Percentiles rank a stretch among this genome's conserved stretches.
phyloP scores from a whole-genome alignment of 2,888 invertebrate species.

The Entomobrya multifasciata region DNA sequence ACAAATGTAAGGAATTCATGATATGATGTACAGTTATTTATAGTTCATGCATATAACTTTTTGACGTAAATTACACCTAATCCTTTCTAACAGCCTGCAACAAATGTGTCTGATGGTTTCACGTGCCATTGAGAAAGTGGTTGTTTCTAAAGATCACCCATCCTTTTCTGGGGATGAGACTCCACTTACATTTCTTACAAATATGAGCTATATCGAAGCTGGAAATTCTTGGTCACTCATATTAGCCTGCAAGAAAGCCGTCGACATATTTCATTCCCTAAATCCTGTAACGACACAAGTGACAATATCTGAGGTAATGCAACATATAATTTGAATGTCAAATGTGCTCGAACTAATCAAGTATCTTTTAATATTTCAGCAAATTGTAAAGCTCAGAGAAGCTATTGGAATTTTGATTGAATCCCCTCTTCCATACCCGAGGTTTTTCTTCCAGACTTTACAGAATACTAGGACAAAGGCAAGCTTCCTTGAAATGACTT shows the following conservation, averaged over 20 bases:
- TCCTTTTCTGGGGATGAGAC: conserved; percentile 79
- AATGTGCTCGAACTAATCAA: too few species aligned
- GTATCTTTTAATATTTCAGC: too few species aligned
- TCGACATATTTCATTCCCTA: conserved; percentile 59
- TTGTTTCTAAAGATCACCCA: conserved; percentile 82
- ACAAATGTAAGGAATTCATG: conserved; percentile 86
- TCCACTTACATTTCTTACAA: conserved; percentile 76
- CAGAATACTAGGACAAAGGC: conserved; percentile 90
- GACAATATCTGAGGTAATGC: conserved; percentile 31
- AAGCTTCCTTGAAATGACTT: too few species aligned
- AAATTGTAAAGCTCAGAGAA: conserved; percentile 81
- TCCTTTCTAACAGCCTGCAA: conserved; percentile 87
- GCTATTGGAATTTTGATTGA: conserved; percentile 83
- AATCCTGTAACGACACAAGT: conserved; percentile 9
- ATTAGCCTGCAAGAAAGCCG: conserved; percentile 75
- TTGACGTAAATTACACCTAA: too few species aligned
- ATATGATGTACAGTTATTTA: too few species aligned
- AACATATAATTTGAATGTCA: background rate
- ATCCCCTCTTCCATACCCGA: conserved; percentile 87
- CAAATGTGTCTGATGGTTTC: conserved; percentile 90
- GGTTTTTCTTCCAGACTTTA: conserved; percentile 92
- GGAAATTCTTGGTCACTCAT: conserved; percentile 76
- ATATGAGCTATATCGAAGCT: conserved; percentile 71
- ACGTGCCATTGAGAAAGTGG: conserved; percentile 88
- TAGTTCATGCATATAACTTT: too few species aligned